Conservation (phyloP, 1,140 invertebrate species). For the Cecropterus lyciades region DNA sequence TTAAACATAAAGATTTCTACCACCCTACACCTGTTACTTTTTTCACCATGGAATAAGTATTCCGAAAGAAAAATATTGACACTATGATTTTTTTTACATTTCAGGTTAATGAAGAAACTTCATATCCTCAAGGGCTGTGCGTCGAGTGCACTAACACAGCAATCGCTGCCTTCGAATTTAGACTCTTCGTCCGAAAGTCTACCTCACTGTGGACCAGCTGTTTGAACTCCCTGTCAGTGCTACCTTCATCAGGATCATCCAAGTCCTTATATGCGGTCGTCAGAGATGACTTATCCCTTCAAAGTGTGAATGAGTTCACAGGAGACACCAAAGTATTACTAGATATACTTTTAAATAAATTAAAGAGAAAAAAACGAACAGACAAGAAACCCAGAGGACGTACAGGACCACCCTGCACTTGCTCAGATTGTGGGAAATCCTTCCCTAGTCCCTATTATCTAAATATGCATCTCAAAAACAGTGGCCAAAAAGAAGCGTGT, state of each 20-base stretch:
- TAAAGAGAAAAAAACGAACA: slow-evolving; percentile 46
- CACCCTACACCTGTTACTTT: too few relatives aligned
- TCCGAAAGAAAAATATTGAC: too few relatives aligned
- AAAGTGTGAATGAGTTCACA: slow-evolving; percentile 56
- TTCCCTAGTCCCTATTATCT: slow-evolving; percentile 72
- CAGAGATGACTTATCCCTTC: slow-evolving; percentile 55
- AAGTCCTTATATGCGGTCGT: slow-evolving; percentile 65
- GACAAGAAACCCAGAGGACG: slow-evolving; percentile 54
- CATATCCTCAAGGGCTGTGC: slow-evolving; percentile 58
- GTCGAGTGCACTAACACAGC: slow-evolving; percentile 56
- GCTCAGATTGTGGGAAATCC: slow-evolving; percentile 69
- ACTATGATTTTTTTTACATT: slow-evolving; percentile 31
- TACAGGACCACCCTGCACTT: slow-evolving; percentile 56
- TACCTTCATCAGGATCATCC: slow-evolving; percentile 34
- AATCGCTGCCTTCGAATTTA: slow-evolving; percentile 59
- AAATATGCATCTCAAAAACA: slow-evolving; percentile 72
- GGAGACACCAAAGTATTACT: slow-evolving; percentile 52
- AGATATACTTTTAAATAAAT: slow-evolving; percentile 47
- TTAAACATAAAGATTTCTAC: too few relatives aligned
- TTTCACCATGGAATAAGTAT: too few relatives aligned
- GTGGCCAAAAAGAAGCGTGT: slow-evolving; percentile 70
- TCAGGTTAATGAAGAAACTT: slow-evolving; percentile 60
- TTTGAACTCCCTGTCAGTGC: slow-evolving; percentile 40
- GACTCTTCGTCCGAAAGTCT: slow-evolving; percentile 56
- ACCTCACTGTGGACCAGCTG: slow-evolving; percentile 59